Conservation (phyloP, 2,888 invertebrate genomes). For the Celastrina argiolus region DNA sequence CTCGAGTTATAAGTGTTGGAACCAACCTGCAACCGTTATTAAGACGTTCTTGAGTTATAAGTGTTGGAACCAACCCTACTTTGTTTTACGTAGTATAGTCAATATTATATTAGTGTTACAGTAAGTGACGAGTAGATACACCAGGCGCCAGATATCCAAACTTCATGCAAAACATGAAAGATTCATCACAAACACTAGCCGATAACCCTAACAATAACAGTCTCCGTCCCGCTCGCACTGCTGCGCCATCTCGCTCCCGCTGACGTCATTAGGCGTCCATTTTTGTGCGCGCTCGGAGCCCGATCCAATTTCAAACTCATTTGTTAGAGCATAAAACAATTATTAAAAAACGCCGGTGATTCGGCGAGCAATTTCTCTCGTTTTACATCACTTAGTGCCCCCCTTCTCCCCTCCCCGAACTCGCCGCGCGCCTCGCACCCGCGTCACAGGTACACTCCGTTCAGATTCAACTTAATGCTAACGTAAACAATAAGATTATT, state of each 20-base stretch:
- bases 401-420: neutral
- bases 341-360: constrained; percentile 76
- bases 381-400: constrained; percentile 60
- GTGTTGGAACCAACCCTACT: no score
- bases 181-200: constrained; percentile 7
- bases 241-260: constrained; percentile 63
- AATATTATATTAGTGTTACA: no score
- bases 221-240: constrained; percentile 37
- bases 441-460: neutral
- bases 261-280: constrained; percentile 83
- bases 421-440: neutral
- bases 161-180: neutral
- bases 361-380: constrained; percentile 67
- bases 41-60: no score
- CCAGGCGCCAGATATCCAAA: no score
- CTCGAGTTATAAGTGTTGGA: no score
- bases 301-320: constrained; percentile 84
- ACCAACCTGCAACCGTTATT: no score
- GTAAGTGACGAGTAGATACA: no score
- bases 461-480: neutral
- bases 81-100: no score
- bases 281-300: constrained; percentile 78
- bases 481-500: neutral
- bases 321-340: constrained; percentile 79
- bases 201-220: constrained; percentile 6